These are phyloP conservation scores for Cheirogaleus major DNA, from an alignment of 2,797 vertebrate genomes.

Conservation along the genomic window DNA sequence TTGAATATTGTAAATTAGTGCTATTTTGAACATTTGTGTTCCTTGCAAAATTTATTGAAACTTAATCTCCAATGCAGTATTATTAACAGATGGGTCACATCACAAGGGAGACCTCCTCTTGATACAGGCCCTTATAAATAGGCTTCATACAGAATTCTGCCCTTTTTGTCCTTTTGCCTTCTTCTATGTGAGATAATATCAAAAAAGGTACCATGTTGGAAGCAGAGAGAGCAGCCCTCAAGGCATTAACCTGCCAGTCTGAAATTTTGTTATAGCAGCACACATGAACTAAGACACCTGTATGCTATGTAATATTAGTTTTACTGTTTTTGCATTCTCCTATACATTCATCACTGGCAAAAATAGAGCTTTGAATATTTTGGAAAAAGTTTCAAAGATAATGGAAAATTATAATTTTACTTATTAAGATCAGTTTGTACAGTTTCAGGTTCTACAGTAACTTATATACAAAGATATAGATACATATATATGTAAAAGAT, in stretches of 20 bases:
- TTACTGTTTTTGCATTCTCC: not conserved
- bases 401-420: not conserved
- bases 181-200: not conserved
- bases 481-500: not conserved
- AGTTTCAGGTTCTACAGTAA: not conserved
- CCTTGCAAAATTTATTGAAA: not conserved
- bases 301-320: not conserved
- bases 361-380: not conserved
- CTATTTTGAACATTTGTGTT: not conserved
- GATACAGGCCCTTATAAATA: not conserved
- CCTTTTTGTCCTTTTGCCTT: not conserved
- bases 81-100: not conserved
- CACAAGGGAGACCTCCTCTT: not conserved
- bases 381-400: not conserved
- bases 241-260: not conserved
- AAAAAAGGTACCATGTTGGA: not conserved
- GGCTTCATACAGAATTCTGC: not conserved
- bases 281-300: not conserved
- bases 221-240: not conserved
- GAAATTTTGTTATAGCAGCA: not conserved
- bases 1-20: not conserved
- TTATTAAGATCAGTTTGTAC: not conserved
- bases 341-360: not conserved
- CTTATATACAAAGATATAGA: not conserved
- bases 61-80: not conserved